Conservation (phyloP, 2,888 invertebrate species). For the Alloscopus bannaensis region DNA sequence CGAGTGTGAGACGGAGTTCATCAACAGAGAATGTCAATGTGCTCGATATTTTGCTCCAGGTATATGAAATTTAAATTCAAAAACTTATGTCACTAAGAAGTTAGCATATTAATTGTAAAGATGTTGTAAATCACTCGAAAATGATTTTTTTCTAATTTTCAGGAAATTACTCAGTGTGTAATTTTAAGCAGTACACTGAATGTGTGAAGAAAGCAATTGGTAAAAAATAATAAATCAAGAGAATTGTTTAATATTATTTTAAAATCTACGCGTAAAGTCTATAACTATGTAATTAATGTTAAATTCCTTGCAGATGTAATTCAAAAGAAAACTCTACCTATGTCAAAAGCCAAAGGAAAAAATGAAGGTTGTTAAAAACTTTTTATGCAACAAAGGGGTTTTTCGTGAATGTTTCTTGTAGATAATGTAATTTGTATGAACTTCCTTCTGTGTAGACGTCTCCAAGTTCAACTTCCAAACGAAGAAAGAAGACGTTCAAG, state of each 20-base stretch:
- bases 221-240: slow-evolving; percentile 18
- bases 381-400: too few species aligned
- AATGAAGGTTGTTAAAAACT: slow-evolving; percentile 46
- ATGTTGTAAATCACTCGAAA: neutral
- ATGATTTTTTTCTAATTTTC: neutral
- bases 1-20: slow-evolving; percentile 73
- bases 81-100: neutral
- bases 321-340: slow-evolving; percentile 63
- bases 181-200: slow-evolving; percentile 42
- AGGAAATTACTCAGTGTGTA: slow-evolving; percentile 66
- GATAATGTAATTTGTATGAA: too few species aligned
- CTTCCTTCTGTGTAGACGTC: slow-evolving; percentile 42
- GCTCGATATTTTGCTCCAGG: slow-evolving; percentile 71
- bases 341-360: slow-evolving; percentile 35
- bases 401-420: too few species aligned
- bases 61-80: slow-evolving; percentile 23
- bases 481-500: slow-evolving; percentile 48
- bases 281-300: slow-evolving; percentile 12
- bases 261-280: neutral
- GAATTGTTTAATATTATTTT: slow-evolving; percentile 9
- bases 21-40: slow-evolving; percentile 70
- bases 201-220: slow-evolving; percentile 67
- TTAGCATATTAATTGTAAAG: neutral
- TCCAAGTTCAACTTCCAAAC: slow-evolving; percentile 59
- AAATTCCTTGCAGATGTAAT: slow-evolving; percentile 50